Conservation (phyloP, 2,888 invertebrate species). For the Bruchidius siliquastri region DNA sequence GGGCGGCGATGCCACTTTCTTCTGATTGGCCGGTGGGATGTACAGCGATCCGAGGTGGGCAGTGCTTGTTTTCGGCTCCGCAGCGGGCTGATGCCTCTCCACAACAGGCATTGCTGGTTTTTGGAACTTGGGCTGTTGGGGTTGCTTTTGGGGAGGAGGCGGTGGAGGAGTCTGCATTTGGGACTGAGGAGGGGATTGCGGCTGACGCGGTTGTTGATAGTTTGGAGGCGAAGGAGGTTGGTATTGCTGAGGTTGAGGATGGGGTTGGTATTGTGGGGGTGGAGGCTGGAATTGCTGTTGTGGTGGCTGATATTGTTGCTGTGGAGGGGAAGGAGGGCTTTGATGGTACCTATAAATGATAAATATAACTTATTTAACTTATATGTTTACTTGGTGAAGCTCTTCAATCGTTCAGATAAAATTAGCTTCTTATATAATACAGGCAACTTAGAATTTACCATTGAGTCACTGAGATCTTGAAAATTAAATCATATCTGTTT, state of each 20-base stretch:
- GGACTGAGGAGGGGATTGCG: conserved; percentile 4
- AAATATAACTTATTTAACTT: neutral
- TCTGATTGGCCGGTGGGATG: conserved; percentile 48
- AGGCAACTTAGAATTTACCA: too few relatives aligned
- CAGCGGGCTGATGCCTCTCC: conserved; percentile 23
- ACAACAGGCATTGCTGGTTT: conserved; percentile 26
- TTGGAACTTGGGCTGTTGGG: conserved; percentile 25
- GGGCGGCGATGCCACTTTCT: conserved; percentile 28
- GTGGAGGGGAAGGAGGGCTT: neutral
- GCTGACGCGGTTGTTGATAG: conserved; percentile 23
- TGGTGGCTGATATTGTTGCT: neutral
- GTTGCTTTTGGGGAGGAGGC: conserved; percentile 20
- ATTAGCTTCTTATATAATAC: too few relatives aligned
- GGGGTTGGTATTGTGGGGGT: conserved; percentile 24
- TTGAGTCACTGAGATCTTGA: too few relatives aligned
- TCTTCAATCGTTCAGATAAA: too few relatives aligned
- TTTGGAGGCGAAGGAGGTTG: conserved; percentile 12
- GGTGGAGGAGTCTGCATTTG: conserved; percentile 23
- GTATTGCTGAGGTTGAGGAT: conserved; percentile 16
- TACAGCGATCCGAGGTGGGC: conserved; percentile 53
- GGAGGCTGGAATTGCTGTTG: conserved; percentile 22
- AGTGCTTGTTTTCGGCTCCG: conserved; percentile 30
- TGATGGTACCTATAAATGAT: neutral
- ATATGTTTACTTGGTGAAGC: too few relatives aligned
- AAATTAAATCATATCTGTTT: too few relatives aligned